These are phyloP conservation scores for Pachydiplax longipennis DNA, from an alignment of 2,888 invertebrate genomes.

Conservation along the genomic window DNA sequence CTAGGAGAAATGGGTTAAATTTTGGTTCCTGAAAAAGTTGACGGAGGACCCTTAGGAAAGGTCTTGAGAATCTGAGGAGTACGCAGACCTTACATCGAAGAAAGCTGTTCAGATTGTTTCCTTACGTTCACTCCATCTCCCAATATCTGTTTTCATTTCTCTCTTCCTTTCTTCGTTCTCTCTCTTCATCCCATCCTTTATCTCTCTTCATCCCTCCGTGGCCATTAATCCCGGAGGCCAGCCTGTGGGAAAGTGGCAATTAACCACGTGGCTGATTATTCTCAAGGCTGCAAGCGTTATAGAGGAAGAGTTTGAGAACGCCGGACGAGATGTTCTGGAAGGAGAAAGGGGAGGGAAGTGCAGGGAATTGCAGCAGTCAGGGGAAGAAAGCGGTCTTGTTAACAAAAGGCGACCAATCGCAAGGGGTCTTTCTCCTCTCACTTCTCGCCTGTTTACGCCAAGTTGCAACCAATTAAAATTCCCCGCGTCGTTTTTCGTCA, in stretches of 20 bases:
- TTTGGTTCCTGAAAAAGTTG: too few species aligned
- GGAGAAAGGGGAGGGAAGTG: background rate
- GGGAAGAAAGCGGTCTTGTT: background rate
- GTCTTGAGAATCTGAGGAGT: too few species aligned
- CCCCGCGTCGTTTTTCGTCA: background rate
- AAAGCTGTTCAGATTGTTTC: too few species aligned
- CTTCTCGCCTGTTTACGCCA: background rate
- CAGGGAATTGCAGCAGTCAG: background rate
- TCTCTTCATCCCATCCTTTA: background rate
- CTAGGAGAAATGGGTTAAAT: too few species aligned
- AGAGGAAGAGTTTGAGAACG: background rate
- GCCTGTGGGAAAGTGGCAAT: slow-evolving; percentile 22
- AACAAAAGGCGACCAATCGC: background rate
- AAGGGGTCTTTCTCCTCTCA: background rate
- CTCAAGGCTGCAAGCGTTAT: background rate
- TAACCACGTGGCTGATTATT: slow-evolving; percentile 37
- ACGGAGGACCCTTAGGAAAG: too few species aligned
- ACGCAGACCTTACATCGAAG: too few species aligned
- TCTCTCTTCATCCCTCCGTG: background rate
- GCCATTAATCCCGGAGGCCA: background rate
- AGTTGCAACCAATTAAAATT: background rate
- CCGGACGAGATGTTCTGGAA: background rate
- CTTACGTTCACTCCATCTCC: too few species aligned
- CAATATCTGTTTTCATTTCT: too few species aligned
- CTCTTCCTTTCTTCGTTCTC: too few species aligned